Evolutionary conservation across 2,888 invertebrate genomes (phyloP).

Genomic region (Bellardia pandia): DNA sequence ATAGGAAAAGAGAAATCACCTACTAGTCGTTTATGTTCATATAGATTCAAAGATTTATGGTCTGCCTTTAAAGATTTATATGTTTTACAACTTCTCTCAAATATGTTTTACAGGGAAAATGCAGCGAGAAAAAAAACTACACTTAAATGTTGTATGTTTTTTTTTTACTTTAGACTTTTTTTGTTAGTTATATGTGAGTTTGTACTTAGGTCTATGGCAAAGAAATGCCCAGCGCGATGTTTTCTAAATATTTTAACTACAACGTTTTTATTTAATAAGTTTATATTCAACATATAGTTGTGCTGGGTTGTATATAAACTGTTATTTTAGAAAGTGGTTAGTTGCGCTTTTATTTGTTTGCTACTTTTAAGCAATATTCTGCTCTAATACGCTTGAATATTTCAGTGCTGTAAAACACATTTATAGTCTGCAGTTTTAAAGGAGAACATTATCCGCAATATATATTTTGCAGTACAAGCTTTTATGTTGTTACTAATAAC

Average conservation of each 20-base stretch:
- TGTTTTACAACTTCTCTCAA: constrained; percentile 68
- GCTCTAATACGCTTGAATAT: background rate
- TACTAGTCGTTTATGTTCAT: constrained; percentile 63
- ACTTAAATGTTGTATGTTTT: constrained; percentile 50
- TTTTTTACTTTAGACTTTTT: background rate
- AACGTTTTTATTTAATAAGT: no score
- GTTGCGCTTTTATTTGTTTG: background rate
- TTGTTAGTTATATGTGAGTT: background rate
- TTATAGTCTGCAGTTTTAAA: no score
- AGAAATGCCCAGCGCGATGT: background rate
- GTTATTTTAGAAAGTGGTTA: background rate
- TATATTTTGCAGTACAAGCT: no score
- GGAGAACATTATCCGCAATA: no score
- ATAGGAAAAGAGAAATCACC: constrained; percentile 46
- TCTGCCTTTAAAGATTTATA: constrained; percentile 74
- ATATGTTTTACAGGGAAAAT: constrained; percentile 62
- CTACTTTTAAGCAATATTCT: background rate
- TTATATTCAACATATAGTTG: no score
- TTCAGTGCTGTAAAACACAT: background rate
- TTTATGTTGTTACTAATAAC: no score
- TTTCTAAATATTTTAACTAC: background rate
- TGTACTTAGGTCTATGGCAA: constrained; percentile 12
- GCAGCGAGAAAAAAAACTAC: constrained; percentile 16
- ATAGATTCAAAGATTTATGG: constrained; percentile 74
- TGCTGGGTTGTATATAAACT: background rate